Base-by-base conservation (phyloP, 2,888 invertebrate species). In the Heliconius ismenius region DNA sequence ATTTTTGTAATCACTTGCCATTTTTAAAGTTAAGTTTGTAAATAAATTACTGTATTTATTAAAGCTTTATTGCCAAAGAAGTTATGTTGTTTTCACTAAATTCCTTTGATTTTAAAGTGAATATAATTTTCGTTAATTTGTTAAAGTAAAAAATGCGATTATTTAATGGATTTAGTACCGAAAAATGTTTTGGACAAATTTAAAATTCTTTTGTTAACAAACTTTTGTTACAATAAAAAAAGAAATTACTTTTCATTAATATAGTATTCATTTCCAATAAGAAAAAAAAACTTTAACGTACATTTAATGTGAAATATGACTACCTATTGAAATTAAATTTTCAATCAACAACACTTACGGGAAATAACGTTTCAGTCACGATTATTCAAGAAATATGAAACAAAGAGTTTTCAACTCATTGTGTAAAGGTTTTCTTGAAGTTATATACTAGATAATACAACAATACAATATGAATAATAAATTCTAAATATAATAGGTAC, bases 21-120 rank as follows among this genome's bases (percentile, higher is more conserved):
- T 64, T 49, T 70, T 63, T 74, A 62, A 76, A 69, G 28, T 62
- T 74, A 77, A 58, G 64, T 49, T 64, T 76, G 70, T 75, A 39
- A 77, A 73, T 77, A 75, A 74, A 32, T 74, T 63, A 15, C 24
- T 77, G 68, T 78, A 73, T 78, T 79, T 78, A 79, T 77, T 81
- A 80, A 79, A 80, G 54, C 70, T 74, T 65, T 73, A 67, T 76
- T 70, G n/a, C 54, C 69, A 70, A 70, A 54, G 32, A 70, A 1
- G 1, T 15, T 70, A 49, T 28, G 6, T n/a, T 21, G 2, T 70
- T 9, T 60, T 60, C 0, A 43, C 11, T 69, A 24, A 24, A 24
- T 24, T 39, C 15, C 15, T 39, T n/a, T 65, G 11, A 65, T 32
- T 21, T 64, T 60, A 24, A 60, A 54, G 21, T 49, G 18, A 21